These are phyloP conservation scores for Macropodus opercularis DNA, from an alignment of 2,797 vertebrate genomes.

Conservation along the genomic window DNA sequence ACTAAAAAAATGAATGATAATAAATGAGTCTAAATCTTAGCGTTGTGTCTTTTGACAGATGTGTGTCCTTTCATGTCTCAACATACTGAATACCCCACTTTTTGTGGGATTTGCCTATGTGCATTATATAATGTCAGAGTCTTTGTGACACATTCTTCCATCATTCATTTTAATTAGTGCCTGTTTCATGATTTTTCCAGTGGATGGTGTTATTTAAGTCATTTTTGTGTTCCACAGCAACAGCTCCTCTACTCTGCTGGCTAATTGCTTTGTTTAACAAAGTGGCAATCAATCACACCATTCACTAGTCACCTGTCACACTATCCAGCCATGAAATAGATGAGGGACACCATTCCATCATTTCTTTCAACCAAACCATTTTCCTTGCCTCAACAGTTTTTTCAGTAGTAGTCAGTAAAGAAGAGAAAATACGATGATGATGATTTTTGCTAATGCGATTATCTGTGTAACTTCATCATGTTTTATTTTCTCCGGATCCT, in stretches of 20 bases:
- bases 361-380: conserved; percentile 50
- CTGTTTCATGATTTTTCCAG: conserved; percentile 58
- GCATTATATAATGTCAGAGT: conserved; percentile 27
- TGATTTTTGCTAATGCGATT: conserved; percentile 43
- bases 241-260: conserved; percentile 61
- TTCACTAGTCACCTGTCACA: conserved; percentile 74
- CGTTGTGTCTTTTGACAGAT: neutral
- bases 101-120: conserved; percentile 13
- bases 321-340: conserved; percentile 76
- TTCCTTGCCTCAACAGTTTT: conserved; percentile 34
- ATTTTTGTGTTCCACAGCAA: conserved; percentile 52
- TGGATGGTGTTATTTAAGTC: conserved; percentile 68
- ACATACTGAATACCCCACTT: neutral
- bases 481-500: conserved; percentile 23
- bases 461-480: conserved; percentile 63
- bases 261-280: conserved; percentile 83
- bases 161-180: conserved; percentile 76
- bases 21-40: neutral
- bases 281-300: conserved; percentile 82
- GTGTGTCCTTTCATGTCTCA: too few relatives aligned
- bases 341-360: conserved; percentile 66
- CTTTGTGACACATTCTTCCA: conserved; percentile 27
- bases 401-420: conserved; percentile 54
- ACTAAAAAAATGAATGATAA: conserved; percentile 6
- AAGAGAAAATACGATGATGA: conserved; percentile 43